Percentiles rank a stretch among this genome's conserved stretches.
These are phyloP conservation scores for Sus cebifrons DNA, from an alignment of 2,797 vertebrate genomes.

Conservation along the genomic window DNA sequence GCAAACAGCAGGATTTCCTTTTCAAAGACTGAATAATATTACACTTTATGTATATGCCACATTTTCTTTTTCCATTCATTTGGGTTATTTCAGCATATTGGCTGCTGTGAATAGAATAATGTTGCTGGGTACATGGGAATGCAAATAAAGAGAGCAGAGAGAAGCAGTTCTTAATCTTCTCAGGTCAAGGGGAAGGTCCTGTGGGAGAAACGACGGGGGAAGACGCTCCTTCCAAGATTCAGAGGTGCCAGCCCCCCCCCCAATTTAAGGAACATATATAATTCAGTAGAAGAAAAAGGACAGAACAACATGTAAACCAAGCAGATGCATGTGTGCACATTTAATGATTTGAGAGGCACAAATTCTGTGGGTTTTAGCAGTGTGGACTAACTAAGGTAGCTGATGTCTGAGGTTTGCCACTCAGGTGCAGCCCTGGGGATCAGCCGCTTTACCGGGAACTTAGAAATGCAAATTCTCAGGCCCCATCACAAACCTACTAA, in stretches of 20 bases:
- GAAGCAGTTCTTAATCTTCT: background rate
- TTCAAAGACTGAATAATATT: background rate
- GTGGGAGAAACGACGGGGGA: background rate
- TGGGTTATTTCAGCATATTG: background rate
- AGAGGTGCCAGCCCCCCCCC: background rate
- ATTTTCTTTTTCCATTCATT: background rate
- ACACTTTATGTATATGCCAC: background rate
- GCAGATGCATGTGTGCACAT: background rate
- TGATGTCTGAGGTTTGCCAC: background rate
- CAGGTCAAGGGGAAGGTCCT: background rate
- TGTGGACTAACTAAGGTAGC: background rate
- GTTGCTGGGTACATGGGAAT: background rate
- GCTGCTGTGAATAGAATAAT: too few species aligned
- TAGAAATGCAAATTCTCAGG: background rate
- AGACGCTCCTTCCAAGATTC: background rate
- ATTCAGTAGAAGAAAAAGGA: background rate
- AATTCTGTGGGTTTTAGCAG: background rate
- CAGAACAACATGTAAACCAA: background rate
- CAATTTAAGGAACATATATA: background rate
- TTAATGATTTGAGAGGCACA: background rate
- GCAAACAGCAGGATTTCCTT: background rate
- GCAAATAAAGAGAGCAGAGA: background rate
- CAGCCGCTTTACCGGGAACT: background rate
- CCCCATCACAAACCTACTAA: background rate
- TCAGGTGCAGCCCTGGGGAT: background rate